Percentiles rank a stretch among this genome's conserved stretches.
phyloP scores from a whole-genome alignment of 1,140 invertebrate species.

The Chymomyza costata region DNA sequence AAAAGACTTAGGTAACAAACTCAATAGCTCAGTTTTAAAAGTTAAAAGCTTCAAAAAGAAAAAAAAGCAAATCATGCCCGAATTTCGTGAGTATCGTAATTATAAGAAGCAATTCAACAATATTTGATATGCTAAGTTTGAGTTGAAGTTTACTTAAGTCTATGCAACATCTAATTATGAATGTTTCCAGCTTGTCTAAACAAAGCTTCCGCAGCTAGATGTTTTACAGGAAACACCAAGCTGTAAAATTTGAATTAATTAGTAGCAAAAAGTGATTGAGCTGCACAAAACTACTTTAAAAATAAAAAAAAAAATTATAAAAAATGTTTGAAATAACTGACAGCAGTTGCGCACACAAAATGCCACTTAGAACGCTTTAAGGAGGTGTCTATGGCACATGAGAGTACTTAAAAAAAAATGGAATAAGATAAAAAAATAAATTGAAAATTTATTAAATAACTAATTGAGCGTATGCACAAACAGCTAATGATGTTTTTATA shows the following conservation, averaged over 20 bases:
- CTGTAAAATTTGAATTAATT: constrained; percentile 55
- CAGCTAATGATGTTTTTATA: constrained; percentile 57
- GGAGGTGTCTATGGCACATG: constrained; percentile 29
- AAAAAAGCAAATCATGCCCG: neutral
- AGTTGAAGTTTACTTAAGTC: constrained; percentile 41
- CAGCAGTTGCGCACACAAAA: constrained; percentile 38
- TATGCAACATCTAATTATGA: constrained; percentile 58
- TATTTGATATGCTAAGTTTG: constrained; percentile 40
- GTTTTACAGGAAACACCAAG: constrained; percentile 51
- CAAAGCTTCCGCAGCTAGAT: no score
- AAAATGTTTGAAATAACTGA: constrained; percentile 48
- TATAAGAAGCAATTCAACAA: constrained; percentile 25
- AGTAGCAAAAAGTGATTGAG: constrained; percentile 51
- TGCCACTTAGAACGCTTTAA: constrained; percentile 43
- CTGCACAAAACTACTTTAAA: constrained; percentile 47
- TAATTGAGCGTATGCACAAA: constrained; percentile 58
- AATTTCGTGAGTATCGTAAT: no score
- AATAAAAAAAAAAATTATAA: constrained; percentile 46
- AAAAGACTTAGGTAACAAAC: constrained; percentile 11
- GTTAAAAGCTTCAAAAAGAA: constrained; percentile 17
- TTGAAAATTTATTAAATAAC: constrained; percentile 65
- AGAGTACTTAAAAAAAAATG: constrained; percentile 20
- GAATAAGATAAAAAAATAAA: constrained; percentile 19
- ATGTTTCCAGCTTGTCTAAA: constrained; percentile 47
- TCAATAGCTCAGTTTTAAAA: constrained; percentile 13